Conservation (phyloP, 1,140 invertebrate genomes). For the Bombus balteatus region DNA sequence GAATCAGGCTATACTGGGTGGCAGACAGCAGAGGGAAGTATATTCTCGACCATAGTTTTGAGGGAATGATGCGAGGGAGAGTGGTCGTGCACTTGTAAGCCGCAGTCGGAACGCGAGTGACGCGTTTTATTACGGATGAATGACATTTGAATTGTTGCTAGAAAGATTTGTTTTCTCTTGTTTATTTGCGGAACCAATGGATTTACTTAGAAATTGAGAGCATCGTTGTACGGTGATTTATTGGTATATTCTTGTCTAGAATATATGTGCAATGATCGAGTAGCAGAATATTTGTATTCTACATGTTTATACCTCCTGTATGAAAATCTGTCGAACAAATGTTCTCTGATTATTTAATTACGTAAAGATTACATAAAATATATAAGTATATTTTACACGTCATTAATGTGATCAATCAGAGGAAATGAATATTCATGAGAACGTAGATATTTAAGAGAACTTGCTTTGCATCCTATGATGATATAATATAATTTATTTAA, state of each 20-base stretch:
- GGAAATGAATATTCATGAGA: neutral
- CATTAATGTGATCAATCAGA: neutral
- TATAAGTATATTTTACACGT: neutral
- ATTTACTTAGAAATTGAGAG: neutral
- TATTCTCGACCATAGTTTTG: neutral
- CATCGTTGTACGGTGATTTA: neutral
- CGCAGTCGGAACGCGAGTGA: neutral
- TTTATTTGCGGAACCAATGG: neutral
- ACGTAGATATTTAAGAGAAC: neutral
- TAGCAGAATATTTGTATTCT: too few species aligned
- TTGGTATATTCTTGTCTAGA: neutral
- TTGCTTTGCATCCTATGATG: neutral
- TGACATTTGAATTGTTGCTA: neutral
- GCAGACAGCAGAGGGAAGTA: too few species aligned
- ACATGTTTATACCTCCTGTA: neutral
- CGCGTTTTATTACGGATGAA: constrained; percentile 18
- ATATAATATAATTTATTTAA: neutral
- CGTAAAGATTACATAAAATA: neutral
- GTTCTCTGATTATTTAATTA: neutral
- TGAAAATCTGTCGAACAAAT: neutral
- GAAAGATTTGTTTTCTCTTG: neutral
- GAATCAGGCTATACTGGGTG: too few species aligned
- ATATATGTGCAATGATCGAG: neutral
- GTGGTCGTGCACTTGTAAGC: constrained; percentile 15
- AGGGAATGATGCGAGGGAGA: neutral